Base-by-base conservation (phyloP, 2,888 invertebrate species). In the Magallana nippona region DNA sequence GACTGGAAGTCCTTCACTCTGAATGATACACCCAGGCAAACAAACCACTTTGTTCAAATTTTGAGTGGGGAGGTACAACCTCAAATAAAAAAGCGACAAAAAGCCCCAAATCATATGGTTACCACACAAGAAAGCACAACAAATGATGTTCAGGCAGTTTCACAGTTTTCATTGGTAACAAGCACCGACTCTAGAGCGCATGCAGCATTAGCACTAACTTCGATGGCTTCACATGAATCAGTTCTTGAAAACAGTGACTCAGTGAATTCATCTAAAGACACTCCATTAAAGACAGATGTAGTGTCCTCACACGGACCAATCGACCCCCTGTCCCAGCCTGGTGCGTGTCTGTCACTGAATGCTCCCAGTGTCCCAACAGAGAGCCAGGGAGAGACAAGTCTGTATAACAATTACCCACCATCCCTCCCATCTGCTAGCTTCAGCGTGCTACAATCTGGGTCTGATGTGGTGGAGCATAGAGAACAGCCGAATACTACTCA, bases 1-100 rank as follows among this genome's bases (percentile, higher is more conserved):
- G 88, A 90, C 55, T 92, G 92, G 92, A 87, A 89, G 81, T 89
- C 91, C 27, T 89, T 90, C 58, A 84, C 87, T 57, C 77, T 81
- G 11, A 86, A 85, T 58, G 78, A 84, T 10, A 63, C 56, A 19
- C 58, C 71, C 1, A 55, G 60, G 22, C 63, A 82, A 55, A 71
- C 58, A 19, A 56, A 60, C 13, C 83, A 81, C 44, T 85, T 83
- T 63, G 79, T 85, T 57, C 83, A 83, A 17, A 63, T 83, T n/a
- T 55, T 80, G 17, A 80, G 77, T 44, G 83, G 83, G 15, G 56
- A 83, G 56, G 57, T 44, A 55, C 80, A 80, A 77, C 79, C 58
- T n/a, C 83, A 71, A 71, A 57, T 80, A 27, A 79, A 60, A 79
- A 10, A 32, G 57, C 80, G 58, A 80, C 57, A 57, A 55, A 79